A percentile compares a stretch with the other conserved stretches of the same genome.
Evolutionary conservation across 2,888 invertebrate species (phyloP).

Genomic region (Schrankia costaestrigalis): DNA sequence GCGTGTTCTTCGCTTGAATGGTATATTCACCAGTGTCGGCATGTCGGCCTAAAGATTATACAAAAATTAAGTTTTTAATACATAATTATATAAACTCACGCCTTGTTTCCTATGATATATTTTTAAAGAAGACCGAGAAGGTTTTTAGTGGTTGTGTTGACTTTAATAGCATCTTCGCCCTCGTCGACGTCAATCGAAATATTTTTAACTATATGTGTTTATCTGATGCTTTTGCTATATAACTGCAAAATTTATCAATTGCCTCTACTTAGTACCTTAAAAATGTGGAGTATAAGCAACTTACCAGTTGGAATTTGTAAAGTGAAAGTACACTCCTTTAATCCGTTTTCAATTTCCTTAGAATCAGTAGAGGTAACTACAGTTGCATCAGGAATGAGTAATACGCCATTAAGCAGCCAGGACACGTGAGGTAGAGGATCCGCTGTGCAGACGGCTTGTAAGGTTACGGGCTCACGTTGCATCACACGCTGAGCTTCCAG

Average conservation of each 20-base stretch:
- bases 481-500: slow-evolving; percentile 85
- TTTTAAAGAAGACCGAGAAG: too few species aligned
- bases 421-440: slow-evolving; percentile 93
- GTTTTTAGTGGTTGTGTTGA: too few species aligned
- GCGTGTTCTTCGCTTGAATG: slow-evolving; percentile 89
- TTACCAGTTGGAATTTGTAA: slow-evolving; percentile 87
- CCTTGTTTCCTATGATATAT: too few species aligned
- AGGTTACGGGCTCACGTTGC: slow-evolving; percentile 84
- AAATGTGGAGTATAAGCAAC: too few species aligned
- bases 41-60: slow-evolving; percentile 80
- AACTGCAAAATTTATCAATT: too few species aligned
- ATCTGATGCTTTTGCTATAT: too few species aligned
- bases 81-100: background rate
- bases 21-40: slow-evolving; percentile 92
- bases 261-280: too few species aligned
- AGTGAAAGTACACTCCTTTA: slow-evolving; percentile 90
- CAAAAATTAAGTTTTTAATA: background rate
- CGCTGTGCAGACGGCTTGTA: slow-evolving; percentile 89
- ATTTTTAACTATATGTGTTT: too few species aligned
- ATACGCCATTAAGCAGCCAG: slow-evolving; percentile 90
- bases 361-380: slow-evolving; percentile 83
- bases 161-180: background rate
- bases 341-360: slow-evolving; percentile 85
- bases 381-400: slow-evolving; percentile 83
- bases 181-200: too few species aligned